phyloP scores from a whole-genome alignment of 2,797 vertebrate genomes.

The Falco peregrinus region DNA sequence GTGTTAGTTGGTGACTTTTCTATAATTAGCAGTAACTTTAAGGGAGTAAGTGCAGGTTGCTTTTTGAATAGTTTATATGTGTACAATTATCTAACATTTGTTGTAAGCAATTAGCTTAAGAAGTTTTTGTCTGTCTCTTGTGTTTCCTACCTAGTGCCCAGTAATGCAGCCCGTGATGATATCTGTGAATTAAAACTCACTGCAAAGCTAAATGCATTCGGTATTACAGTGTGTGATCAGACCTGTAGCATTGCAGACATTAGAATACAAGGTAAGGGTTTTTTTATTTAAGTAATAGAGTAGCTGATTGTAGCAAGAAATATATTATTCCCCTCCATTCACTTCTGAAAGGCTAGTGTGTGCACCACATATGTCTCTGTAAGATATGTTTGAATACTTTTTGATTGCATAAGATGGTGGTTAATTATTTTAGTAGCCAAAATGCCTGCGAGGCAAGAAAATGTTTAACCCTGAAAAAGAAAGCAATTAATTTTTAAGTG shows the following conservation, averaged over 20 bases:
- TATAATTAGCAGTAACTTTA: not conserved
- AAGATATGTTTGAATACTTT: not conserved
- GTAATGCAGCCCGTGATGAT: conserved; percentile 58
- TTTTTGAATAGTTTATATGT: not conserved
- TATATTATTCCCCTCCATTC: not conserved
- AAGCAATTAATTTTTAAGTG: not conserved
- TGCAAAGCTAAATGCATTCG: conserved; percentile 87
- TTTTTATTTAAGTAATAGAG: not conserved
- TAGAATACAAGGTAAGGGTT: conserved; percentile 85
- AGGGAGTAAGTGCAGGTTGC: not conserved
- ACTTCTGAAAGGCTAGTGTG: not conserved
- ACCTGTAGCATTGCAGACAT: conserved; percentile 88
- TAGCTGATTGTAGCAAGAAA: not conserved
- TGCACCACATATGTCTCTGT: not conserved
- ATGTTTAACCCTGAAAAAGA: not conserved
- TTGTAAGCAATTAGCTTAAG: not conserved
- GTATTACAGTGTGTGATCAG: conserved; percentile 88
- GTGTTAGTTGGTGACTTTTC: not conserved
- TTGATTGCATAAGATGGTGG: not conserved
- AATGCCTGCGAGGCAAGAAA: not conserved
- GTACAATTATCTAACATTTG: not conserved
- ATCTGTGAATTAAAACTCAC: conserved; percentile 85
- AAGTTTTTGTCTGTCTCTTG: not conserved
- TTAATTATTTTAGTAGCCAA: not conserved
- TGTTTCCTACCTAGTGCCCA: conserved; percentile 68